phyloP scores from a whole-genome alignment of 2,797 vertebrate species.

The Sandelia bainsii region DNA sequence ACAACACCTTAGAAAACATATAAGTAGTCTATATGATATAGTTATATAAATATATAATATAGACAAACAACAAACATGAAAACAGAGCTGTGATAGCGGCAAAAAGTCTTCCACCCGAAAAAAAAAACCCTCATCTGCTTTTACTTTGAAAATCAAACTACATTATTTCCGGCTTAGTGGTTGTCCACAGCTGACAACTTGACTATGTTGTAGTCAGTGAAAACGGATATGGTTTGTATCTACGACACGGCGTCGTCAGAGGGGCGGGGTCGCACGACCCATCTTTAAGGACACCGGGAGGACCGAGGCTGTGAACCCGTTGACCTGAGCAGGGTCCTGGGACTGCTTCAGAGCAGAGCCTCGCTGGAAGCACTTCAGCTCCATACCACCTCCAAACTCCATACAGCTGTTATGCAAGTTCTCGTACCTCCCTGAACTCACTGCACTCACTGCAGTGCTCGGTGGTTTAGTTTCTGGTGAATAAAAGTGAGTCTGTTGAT shows the following conservation, averaged over 20 bases:
- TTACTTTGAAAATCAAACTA: slow-evolving; percentile 37
- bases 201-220: slow-evolving; percentile 25
- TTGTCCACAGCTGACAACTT: fast-evolving
- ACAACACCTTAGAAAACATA: too few species aligned
- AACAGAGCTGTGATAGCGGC: too few species aligned
- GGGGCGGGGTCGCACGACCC: slow-evolving; percentile 78
- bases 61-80: too few species aligned
- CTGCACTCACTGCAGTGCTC: not conserved
- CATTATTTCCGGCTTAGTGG: not conserved
- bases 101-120: too few species aligned
- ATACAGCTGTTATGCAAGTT: not conserved
- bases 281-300: slow-evolving; percentile 77
- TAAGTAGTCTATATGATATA: too few species aligned
- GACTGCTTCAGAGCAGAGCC: not conserved
- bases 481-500: too few species aligned
- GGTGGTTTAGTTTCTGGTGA: too few species aligned
- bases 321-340: slow-evolving; percentile 51
- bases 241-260: slow-evolving; percentile 66
- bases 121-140: not conserved
- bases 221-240: slow-evolving; percentile 69
- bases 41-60: too few species aligned
- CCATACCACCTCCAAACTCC: not conserved
- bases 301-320: slow-evolving; percentile 56
- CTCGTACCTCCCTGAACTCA: not conserved
- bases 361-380: slow-evolving; percentile 16